These are phyloP conservation scores for Pipa parva DNA, from an alignment of 2,113 vertebrate genomes.

Conservation along the genomic window DNA sequence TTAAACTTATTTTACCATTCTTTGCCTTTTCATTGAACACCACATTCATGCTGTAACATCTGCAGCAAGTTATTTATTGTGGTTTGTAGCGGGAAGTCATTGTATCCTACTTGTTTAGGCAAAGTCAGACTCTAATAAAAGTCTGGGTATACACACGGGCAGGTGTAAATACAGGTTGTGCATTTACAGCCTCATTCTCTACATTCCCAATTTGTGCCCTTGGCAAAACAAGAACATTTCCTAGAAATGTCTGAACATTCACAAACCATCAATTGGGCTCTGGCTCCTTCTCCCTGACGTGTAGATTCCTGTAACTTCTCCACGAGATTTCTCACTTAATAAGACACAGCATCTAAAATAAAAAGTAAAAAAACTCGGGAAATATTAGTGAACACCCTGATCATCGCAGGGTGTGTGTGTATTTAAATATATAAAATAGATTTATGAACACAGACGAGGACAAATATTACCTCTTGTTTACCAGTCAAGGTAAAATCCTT, in stretches of 20 bases:
- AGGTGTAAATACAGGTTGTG: slow-evolving; percentile 20
- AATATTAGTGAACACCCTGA: no score
- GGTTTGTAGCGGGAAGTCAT: background rate
- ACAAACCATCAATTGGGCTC: background rate
- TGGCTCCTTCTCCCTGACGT: background rate
- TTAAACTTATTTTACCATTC: background rate
- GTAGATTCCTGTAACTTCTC: background rate
- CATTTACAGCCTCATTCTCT: slow-evolving; percentile 23
- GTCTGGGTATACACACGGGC: background rate
- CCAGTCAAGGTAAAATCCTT: no score
- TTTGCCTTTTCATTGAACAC: background rate
- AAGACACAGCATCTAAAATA: no score
- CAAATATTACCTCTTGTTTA: no score
- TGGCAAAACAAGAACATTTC: background rate
- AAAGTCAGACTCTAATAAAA: slow-evolving; percentile 13
- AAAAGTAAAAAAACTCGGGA: no score
- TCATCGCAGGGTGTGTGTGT: no score
- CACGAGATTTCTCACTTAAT: no score
- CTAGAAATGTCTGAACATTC: background rate
- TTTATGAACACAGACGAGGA: no score
- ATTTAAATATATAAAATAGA: no score
- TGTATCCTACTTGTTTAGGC: slow-evolving; percentile 20
- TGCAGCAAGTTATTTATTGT: slow-evolving; percentile 7
- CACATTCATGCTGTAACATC: slow-evolving; percentile 10
- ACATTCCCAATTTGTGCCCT: slow-evolving; percentile 23